Base-by-base conservation (phyloP, 1,140 invertebrate species). In the Eumeta japonica region DNA sequence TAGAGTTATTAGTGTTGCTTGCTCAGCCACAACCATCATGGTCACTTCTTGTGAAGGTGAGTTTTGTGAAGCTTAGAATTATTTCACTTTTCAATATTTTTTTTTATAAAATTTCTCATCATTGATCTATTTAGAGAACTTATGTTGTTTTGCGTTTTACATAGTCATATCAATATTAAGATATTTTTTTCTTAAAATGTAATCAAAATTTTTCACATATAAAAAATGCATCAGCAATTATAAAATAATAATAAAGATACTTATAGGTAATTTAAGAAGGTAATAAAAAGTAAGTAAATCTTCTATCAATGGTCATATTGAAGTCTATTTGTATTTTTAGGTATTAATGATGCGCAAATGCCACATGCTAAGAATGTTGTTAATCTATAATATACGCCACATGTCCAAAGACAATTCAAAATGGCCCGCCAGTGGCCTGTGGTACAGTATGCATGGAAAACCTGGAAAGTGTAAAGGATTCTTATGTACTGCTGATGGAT, bases 11-110 rank as follows among this genome's bases (percentile, higher is more conserved):
- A 15, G 81, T 90, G 0, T 52, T 90, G 3, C 64, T 83, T 27
- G 79, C 83, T n/a, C 87, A 88, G 52, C 87, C 88, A 0, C 85
- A 88, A 50, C 81, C 84, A 0, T 82, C 84, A 41, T 90, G 87
- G 87, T 67, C 82, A 2, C 78, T 86, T 37, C 50, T 89, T 15
- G 65, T 88, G 3, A 88, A 87, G 71, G 84, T 85, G 61, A 56
- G 34, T 35, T 13, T 3, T n/a, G n/a, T n/a, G n/a, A n/a, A n/a
- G n/a, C 30, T 33, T 27, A 33, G 16, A 15, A 24, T 10, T 28
- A 28, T 15, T 14, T 32, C 14, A 11, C 2, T 45, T 39, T 39
- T 19, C 12, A 31, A 20, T 15, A 14, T 5, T 24, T 29, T 16
- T 19, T 37, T 41, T 47, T n/a, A n/a, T n/a, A n/a, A n/a, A n/a